Evolutionary conservation across 2,888 invertebrate genomes (phyloP).

Genomic region (Sesia bembeciformis): DNA sequence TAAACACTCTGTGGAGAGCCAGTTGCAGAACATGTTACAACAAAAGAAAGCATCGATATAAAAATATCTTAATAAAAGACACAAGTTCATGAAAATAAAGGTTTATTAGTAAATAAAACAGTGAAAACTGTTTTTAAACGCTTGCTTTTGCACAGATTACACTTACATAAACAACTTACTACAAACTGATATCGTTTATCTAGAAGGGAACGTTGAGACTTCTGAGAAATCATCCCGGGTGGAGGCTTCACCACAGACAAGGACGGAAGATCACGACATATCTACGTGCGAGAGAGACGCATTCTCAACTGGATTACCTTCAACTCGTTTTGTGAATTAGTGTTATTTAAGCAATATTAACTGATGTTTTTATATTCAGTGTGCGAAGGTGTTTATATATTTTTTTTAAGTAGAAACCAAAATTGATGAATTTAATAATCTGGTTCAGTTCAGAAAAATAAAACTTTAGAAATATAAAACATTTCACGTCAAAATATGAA

Average conservation of each 20-base stretch:
- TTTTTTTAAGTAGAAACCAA: background rate
- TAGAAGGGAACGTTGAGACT: constrained; percentile 14
- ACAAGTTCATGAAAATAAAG: too few species aligned
- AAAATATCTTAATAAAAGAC: too few species aligned
- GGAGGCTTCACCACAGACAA: constrained; percentile 37
- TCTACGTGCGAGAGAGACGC: constrained; percentile 21
- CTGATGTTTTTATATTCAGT: constrained; percentile 14
- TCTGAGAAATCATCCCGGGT: constrained; percentile 45
- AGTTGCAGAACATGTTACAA: too few species aligned
- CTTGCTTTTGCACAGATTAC: constrained; percentile 29
- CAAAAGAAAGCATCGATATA: too few species aligned
- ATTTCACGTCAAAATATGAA: too few species aligned
- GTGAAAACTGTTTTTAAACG: constrained; percentile 4
- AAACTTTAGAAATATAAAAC: too few species aligned
- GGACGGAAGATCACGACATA: constrained; percentile 12
- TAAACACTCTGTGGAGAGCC: too few species aligned
- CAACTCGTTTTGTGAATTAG: constrained; percentile 31
- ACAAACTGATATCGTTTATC: constrained; percentile 6
- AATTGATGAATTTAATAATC: background rate
- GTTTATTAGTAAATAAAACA: background rate
- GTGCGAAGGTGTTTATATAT: constrained; percentile 4
- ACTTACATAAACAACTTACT: constrained; percentile 9
- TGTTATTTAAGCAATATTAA: constrained; percentile 32
- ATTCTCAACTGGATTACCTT: constrained; percentile 48
- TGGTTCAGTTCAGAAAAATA: too few species aligned